Base-by-base conservation (phyloP, 2,113 vertebrate species). In the Nesogale talazaci region DNA sequence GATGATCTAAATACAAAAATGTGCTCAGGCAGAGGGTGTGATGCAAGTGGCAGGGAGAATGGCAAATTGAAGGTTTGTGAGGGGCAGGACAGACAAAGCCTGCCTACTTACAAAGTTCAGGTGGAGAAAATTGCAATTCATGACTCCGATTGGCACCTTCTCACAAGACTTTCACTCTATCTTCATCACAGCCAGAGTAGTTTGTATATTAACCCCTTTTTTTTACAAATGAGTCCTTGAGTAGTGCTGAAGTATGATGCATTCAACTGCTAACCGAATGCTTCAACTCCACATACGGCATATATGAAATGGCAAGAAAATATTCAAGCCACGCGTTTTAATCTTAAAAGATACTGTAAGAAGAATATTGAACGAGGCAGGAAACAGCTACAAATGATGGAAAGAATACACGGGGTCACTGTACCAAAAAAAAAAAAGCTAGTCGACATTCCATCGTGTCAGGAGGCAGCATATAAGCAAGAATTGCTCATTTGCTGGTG, bases 1-100 rank as follows among this genome's bases (percentile, higher is more conserved):
- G 46, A 1, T 86, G 20, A 92, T 69, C 76, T 75, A 76, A 93
- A 79, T 79, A 14, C 83, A 38, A 70, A 80, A 93, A 79, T 83
- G 14, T 86, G 38, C 27, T 11, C 46, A 81, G 69, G 38, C 25
- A 92, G 42, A 93, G 23, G 36, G 7, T 25, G 7, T 83, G 42
- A 82, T 38, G 25, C 9, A 78, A 46, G 42, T 46, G 42, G 42
- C 42, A 46, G 42, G 42, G 42, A 46, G 42, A 46, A 29, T 57
- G 38, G 19, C 42, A 85, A 46, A 83, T 42, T 63, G 10, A 77
- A 17, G 20, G 14, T 27, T 3, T n/a, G 27, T 61, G 42, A 17
- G 3, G 22, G 52, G 1, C 22, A 69, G 20, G 38, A 75, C 34
- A 29, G 38, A 56, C 27, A 87, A 65, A 92, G n/a, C 9, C 82